phyloP scores from a whole-genome alignment of 2,113 vertebrate species.

The Sardina pilchardus region DNA sequence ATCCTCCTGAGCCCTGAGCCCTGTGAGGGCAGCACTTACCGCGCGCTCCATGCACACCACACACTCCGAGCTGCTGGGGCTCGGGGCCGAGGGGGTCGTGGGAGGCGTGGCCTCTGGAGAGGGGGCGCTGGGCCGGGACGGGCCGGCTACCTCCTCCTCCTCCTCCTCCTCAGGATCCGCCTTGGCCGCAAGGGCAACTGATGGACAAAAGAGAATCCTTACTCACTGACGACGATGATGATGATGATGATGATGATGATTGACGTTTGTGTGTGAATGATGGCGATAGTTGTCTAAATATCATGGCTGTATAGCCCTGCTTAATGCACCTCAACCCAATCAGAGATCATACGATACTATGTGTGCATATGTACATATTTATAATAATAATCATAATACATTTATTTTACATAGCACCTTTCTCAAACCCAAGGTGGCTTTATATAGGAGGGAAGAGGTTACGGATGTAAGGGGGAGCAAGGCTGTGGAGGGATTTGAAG shows the following conservation, averaged over 20 bases:
- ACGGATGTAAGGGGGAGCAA: no score
- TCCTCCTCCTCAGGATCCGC: background rate
- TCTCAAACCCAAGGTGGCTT: no score
- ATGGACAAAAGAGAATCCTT: background rate
- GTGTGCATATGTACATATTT: background rate
- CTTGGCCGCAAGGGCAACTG: background rate
- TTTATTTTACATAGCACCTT: no score
- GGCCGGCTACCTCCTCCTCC: conserved; percentile 36
- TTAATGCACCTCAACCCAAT: no score
- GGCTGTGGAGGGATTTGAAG: no score
- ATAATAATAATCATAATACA: background rate
- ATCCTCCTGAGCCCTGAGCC: background rate
- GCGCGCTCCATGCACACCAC: no score
- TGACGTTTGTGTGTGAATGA: no score
- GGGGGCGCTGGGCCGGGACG: background rate
- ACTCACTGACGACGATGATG: background rate
- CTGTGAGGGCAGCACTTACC: no score
- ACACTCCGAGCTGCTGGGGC: conserved; percentile 72
- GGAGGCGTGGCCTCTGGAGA: conserved; percentile 52
- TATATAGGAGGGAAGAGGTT: no score
- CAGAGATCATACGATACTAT: no score
- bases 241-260: background rate
- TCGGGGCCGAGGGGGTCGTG: conserved; percentile 67
- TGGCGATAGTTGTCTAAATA: no score
- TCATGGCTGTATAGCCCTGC: no score